Conservation (phyloP, 1,140 invertebrate genomes). For the Heliconius nattereri region DNA sequence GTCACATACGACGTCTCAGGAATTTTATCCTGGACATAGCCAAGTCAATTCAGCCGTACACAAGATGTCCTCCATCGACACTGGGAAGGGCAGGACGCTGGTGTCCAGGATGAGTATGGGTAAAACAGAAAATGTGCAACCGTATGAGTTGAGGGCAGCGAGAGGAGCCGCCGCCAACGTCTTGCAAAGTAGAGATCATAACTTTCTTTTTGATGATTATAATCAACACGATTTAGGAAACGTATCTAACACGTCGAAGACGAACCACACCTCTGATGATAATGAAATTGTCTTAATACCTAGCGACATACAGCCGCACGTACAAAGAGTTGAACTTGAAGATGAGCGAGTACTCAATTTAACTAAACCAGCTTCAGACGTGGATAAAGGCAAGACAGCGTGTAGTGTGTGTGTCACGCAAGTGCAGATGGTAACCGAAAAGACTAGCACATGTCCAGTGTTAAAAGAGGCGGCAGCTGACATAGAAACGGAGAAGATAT, state of each 20-base stretch:
- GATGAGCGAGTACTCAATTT: not conserved
- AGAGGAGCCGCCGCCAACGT: conserved; percentile 49
- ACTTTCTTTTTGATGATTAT: conserved; percentile 31
- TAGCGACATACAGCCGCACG: not conserved
- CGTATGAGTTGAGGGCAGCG: conserved; percentile 50
- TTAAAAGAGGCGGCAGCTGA: conserved; percentile 49
- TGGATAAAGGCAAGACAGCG: not conserved
- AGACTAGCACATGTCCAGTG: conserved; percentile 43
- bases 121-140: conserved; percentile 41
- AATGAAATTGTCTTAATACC: not conserved
- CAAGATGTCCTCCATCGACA: conserved; percentile 53
- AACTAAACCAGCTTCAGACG: not conserved
- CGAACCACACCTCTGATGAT: not conserved
- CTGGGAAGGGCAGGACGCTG: conserved; percentile 42
- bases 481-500: conserved; percentile 60
- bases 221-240: not conserved
- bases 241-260: not conserved
- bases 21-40: conserved; percentile 46
- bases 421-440: not conserved
- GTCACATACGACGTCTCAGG: conserved; percentile 23
- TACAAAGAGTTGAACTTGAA: not conserved
- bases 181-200: conserved; percentile 25
- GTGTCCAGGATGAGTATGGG: conserved; percentile 50
- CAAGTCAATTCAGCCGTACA: conserved; percentile 55
- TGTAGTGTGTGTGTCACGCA: not conserved